Percentiles rank a stretch among this genome's conserved stretches.
Conservation (phyloP, 2,797 vertebrate genomes). For the Spea hammondii region DNA sequence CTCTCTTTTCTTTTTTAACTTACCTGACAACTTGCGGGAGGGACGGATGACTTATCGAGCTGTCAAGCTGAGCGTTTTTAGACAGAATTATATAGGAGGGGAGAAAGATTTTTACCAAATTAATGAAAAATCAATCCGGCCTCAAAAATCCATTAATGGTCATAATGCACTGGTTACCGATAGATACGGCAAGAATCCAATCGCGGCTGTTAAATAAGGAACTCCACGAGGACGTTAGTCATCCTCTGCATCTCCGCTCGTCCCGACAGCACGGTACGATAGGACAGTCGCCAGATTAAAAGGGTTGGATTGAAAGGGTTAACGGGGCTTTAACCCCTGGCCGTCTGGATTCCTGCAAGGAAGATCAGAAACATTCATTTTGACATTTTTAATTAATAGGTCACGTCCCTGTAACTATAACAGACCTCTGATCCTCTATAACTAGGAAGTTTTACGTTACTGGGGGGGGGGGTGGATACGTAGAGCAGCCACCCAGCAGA, state of each 20-base stretch:
- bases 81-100: conserved; percentile 78
- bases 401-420: too few relatives aligned
- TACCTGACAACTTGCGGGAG: not conserved
- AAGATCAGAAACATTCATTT: not conserved
- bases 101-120: conserved; percentile 82
- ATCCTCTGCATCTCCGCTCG: not conserved
- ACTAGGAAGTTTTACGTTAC: too few relatives aligned
- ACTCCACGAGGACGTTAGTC: not conserved
- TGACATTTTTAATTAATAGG: too few relatives aligned
- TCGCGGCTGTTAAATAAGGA: conserved; percentile 60
- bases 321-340: not conserved
- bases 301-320: not conserved
- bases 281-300: not conserved
- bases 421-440: too few relatives aligned
- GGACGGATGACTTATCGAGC: conserved; percentile 72
- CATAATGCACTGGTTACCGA: conserved; percentile 71
- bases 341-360: too few relatives aligned
- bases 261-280: not conserved
- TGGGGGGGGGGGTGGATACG: too few relatives aligned
- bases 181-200: conserved; percentile 60
- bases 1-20: too few relatives aligned
- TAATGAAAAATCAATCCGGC: conserved; percentile 83
- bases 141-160: conserved; percentile 82
- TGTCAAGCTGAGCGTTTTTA: conserved; percentile 74
- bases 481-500: too few relatives aligned